Evolutionary conservation across 2,888 invertebrate genomes (phyloP), one percentile per base, ranked within the genome.

Genomic region (Metacarcinus magister): DNA sequence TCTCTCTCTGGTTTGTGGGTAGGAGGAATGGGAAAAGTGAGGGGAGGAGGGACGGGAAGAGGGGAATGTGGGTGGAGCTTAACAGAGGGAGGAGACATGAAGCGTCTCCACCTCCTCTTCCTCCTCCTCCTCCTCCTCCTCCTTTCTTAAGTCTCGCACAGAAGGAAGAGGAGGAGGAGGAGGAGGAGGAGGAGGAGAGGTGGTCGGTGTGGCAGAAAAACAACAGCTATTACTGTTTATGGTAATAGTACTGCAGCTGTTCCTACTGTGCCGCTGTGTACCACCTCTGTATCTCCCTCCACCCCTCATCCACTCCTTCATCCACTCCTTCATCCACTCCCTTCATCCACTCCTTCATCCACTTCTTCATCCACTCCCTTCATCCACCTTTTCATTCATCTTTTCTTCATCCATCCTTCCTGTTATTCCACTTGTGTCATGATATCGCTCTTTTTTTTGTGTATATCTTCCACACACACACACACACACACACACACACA

Each of bases 221-320:
- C 91, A 91, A 92, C 92, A 48, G 44, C 92, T 92, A 92, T 92
- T 92, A 92, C 92, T 48, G 48, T 48, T 92, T 92, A 92, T 92
- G 48, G 48, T 48, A 48, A 92, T 23, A 43, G 48, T 13, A 44
- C 92, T 92, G 44, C 92, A 44, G 48, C 92, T 92, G 92, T n/a
- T 92, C 13, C 44, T 91, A 3, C 44, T 19, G 19, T 28, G 43
- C 7, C 23, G 44, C 91, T 91, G 91, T 28, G 19, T 54, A 54
- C 54, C 54, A 54, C 54, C 54, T 54, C 19, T 32, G n/a, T n/a
- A n/a, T 54, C 54, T 54, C 8, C 54, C 8, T 2, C 8, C 2
- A 2, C 10, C 54, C 8, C 54, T 7, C 54, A 44, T 10, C 89
- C 43, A 28, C 32, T 89, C 4, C 91, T 16, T 23, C 19, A n/a